Conservation (phyloP, 2,113 vertebrate species). For the Sylvia atricapilla region DNA sequence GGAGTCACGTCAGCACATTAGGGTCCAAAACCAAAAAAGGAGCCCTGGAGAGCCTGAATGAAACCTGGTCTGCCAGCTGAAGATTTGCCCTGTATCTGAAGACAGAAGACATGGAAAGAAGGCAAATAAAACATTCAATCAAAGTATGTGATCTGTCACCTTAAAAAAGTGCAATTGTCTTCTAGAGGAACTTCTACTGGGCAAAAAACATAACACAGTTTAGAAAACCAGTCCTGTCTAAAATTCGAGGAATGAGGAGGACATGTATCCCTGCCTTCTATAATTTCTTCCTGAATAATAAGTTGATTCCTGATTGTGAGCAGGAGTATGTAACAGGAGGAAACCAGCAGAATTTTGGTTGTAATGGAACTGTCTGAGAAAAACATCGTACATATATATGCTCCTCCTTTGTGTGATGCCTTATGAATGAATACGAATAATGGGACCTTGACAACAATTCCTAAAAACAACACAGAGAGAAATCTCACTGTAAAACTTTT, state of each 20-base stretch:
- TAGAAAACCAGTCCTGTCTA: neutral
- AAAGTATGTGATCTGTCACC: neutral
- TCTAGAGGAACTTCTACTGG: neutral
- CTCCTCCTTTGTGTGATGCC: neutral
- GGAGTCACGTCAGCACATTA: accelerated
- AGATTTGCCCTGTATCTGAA: neutral
- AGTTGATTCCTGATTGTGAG: accelerated
- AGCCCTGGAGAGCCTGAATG: neutral
- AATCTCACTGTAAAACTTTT: neutral
- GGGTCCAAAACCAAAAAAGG: neutral
- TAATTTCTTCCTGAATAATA: neutral
- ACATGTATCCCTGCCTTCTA: neutral
- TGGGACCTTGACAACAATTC: neutral
- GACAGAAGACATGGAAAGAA: neutral
- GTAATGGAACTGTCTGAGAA: neutral
- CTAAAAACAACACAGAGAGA: neutral
- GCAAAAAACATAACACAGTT: neutral
- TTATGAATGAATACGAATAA: neutral
- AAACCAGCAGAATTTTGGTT: neutral
- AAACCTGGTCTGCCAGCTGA: neutral
- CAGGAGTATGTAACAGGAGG: neutral
- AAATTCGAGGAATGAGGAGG: neutral
- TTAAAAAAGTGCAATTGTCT: neutral
- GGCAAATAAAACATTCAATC: neutral
- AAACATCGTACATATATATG: neutral